Evolutionary conservation across 2,113 vertebrate genomes (phyloP).

Genomic region (Laticauda colubrina): DNA sequence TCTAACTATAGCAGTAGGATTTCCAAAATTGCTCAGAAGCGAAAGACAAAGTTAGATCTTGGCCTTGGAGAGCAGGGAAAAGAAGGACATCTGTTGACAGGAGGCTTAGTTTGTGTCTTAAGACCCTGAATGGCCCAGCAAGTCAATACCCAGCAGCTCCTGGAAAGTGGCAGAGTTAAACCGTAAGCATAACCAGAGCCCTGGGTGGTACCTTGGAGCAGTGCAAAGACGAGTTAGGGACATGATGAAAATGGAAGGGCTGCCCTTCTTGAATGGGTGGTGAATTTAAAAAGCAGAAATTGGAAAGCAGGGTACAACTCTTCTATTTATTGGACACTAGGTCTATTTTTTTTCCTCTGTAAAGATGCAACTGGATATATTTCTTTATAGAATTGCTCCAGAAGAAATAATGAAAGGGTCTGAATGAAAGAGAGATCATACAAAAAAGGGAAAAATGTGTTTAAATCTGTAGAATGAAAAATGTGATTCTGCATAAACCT

Average conservation of each 20-base stretch:
- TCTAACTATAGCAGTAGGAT: not conserved
- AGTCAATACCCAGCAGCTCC: not conserved
- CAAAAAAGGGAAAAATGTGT: not conserved
- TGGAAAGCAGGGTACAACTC: not conserved
- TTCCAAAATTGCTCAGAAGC: not conserved
- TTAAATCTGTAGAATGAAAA: not conserved
- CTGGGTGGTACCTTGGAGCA: not conserved
- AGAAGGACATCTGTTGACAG: not conserved
- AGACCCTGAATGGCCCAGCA: slow-evolving; percentile 4
- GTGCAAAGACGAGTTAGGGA: slow-evolving; percentile 3
- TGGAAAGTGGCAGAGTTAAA: not conserved
- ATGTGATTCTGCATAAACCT: not conserved
- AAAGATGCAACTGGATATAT: not conserved
- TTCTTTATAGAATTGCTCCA: not conserved
- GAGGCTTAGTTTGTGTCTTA: not conserved
- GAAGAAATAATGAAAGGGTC: not conserved
- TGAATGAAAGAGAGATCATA: not conserved
- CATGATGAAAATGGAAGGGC: slow-evolving; percentile 19
- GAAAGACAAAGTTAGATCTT: not conserved
- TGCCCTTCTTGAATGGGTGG: not conserved
- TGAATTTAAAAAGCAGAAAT: not conserved
- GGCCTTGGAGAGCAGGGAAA: not conserved
- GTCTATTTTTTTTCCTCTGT: not conserved
- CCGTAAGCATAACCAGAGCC: not conserved
- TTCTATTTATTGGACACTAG: not conserved